These are phyloP conservation scores for Spermophilus dauricus DNA, from an alignment of 2,113 vertebrate species.

Conservation along the genomic window DNA sequence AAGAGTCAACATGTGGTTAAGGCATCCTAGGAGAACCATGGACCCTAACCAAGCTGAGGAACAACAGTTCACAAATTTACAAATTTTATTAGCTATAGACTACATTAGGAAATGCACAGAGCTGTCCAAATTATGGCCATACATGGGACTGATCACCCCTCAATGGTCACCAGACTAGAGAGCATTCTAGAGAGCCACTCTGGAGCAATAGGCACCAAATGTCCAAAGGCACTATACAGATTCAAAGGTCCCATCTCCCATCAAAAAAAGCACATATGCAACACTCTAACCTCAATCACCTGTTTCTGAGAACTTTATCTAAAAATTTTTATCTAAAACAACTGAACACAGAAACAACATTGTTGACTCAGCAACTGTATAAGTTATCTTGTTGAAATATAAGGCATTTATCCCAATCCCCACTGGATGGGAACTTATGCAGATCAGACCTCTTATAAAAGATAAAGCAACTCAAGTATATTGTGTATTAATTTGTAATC, in stretches of 20 bases:
- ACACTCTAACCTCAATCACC: background rate
- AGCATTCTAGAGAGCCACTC: background rate
- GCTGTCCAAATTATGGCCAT: background rate
- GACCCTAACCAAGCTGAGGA: background rate
- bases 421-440: background rate
- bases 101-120: background rate
- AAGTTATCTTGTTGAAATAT: background rate
- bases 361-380: too few species aligned
- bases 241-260: background rate
- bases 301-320: background rate
- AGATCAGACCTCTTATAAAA: background rate
- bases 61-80: background rate
- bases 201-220: background rate
- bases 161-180: background rate
- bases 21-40: background rate
- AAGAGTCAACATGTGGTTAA: background rate
- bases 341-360: background rate
- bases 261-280: background rate
- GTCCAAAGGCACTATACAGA: background rate
- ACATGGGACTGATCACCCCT: background rate
- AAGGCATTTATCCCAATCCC: background rate
- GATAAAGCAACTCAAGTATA: background rate
- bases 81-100: conserved; percentile 23
- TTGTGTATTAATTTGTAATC: conserved; percentile 24
- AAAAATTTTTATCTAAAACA: conserved; percentile 35